Percentiles rank a stretch among this genome's conserved stretches.
Evolutionary conservation across 2,113 vertebrate species (phyloP).

Genomic region (Stomatorhinus ivindoensis): DNA sequence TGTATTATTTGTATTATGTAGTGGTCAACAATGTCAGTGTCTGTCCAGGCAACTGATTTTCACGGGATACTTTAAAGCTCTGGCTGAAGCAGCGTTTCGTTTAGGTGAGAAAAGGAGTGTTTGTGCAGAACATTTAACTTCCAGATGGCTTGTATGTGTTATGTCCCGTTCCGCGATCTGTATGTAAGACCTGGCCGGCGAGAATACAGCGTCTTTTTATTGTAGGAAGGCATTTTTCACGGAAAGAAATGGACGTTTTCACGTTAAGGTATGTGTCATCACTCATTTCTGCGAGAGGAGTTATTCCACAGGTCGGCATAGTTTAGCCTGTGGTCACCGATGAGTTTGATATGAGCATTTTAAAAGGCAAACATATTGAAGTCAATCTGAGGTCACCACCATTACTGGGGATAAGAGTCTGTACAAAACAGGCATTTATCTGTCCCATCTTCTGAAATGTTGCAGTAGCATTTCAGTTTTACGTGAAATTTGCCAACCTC

Average conservation of each 20-base stretch:
- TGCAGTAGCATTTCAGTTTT: conserved; percentile 1
- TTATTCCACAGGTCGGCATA: background rate
- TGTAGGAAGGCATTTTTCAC: background rate
- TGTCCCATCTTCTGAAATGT: background rate
- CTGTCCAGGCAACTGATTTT: background rate
- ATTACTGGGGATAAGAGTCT: background rate
- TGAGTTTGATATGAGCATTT: background rate
- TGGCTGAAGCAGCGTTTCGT: background rate
- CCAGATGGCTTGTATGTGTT: background rate
- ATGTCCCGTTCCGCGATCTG: background rate
- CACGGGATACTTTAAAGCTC: background rate
- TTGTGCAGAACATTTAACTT: background rate
- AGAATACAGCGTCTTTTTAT: background rate
- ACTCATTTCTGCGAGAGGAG: background rate
- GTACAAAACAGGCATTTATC: background rate
- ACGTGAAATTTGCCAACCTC: background rate
- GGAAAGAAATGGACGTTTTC: background rate
- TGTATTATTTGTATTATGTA: background rate
- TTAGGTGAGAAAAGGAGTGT: background rate
- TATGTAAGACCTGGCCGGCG: background rate
- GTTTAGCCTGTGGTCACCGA: background rate
- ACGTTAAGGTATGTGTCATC: background rate
- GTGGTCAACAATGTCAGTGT: background rate
- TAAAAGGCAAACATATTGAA: conserved; percentile 4
- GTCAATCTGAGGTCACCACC: conserved; percentile 26